These are phyloP conservation scores for Criorhina ranunculi DNA, from an alignment of 2,888 invertebrate genomes.

Conservation along the genomic window DNA sequence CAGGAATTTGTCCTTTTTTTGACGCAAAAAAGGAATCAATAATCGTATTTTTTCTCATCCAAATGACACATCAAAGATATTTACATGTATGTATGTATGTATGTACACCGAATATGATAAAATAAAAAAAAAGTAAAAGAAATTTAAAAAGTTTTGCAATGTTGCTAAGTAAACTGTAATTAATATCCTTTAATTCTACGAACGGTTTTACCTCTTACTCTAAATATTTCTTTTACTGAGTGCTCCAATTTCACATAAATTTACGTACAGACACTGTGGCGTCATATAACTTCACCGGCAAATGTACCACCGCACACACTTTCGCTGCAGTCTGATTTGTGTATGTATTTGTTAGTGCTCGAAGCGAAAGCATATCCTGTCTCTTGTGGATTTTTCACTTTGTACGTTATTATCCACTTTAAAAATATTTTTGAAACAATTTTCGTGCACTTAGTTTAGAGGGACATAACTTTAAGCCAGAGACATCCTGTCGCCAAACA, in stretches of 20 bases:
- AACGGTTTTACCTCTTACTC: slow-evolving; percentile 17
- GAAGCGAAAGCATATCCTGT: slow-evolving; percentile 19
- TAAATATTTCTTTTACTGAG: slow-evolving; percentile 19
- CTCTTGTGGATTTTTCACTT: slow-evolving; percentile 4
- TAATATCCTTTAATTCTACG: slow-evolving; percentile 19
- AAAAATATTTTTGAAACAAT: slow-evolving; percentile 50
- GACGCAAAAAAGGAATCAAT: slow-evolving; percentile 26
- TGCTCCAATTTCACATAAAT: slow-evolving; percentile 35
- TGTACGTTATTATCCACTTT: slow-evolving; percentile 54
- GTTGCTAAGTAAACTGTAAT: slow-evolving; percentile 30
- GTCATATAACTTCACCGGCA: slow-evolving; percentile 32
- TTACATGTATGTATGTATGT: no score
- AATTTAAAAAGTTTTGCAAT: slow-evolving; percentile 1
- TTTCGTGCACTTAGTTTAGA: slow-evolving; percentile 53
- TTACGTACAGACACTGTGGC: slow-evolving; percentile 34
- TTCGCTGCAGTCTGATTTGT: slow-evolving; percentile 30
- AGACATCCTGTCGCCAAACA: slow-evolving; percentile 62
- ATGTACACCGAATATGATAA: slow-evolving; percentile 4
- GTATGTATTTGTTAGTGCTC: background rate
- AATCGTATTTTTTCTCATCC: background rate
- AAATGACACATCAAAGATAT: no score
- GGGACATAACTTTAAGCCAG: slow-evolving; percentile 40
- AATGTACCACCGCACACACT: slow-evolving; percentile 25
- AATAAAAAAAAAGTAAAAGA: background rate
- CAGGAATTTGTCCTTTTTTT: background rate